Evolutionary conservation across 2,113 vertebrate genomes (phyloP).

Genomic region (Anhinga rufa): DNA sequence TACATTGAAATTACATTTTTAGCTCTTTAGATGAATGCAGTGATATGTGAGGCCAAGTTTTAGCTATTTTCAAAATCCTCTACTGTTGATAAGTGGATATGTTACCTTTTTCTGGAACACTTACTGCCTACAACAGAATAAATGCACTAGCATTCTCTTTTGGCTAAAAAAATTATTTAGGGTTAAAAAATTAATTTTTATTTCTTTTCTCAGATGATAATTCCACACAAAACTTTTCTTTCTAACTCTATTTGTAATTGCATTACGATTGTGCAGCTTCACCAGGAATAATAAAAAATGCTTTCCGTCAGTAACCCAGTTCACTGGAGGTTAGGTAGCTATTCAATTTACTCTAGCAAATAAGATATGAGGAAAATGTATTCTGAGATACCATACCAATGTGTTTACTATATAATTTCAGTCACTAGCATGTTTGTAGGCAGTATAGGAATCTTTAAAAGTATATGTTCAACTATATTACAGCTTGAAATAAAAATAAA

Average conservation of each 20-base stretch:
- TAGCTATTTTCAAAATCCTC: neutral
- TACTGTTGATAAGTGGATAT: neutral
- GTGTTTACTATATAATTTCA: neutral
- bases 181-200: neutral
- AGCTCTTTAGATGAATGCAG: neutral
- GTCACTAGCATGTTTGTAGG: neutral
- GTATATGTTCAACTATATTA: neutral
- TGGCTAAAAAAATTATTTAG: neutral
- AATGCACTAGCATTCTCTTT: neutral
- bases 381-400: neutral
- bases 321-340: neutral
- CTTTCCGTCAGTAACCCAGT: neutral
- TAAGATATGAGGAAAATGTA: neutral
- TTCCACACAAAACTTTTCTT: neutral
- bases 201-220: neutral
- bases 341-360: slow-evolving; percentile 15
- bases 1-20: neutral
- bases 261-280: neutral
- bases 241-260: neutral
- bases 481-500: neutral
- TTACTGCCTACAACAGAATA: neutral
- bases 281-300: neutral
- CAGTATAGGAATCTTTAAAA: neutral
- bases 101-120: neutral
- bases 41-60: neutral